phyloP scores from a whole-genome alignment of 2,888 invertebrate genomes.

The Drosophila rellima region DNA sequence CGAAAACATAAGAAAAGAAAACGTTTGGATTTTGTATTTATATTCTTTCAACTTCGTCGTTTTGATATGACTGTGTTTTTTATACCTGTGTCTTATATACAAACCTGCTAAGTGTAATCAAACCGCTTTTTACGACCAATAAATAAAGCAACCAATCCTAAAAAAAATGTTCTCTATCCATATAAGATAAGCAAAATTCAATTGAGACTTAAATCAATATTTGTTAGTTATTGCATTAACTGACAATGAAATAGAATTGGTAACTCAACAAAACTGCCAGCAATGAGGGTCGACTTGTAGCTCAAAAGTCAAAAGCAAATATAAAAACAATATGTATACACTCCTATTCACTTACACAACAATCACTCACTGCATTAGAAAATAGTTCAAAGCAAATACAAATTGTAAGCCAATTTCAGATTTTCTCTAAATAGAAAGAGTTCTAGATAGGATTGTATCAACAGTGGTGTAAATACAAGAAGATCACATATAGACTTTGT shows the following conservation, averaged over 20 bases:
- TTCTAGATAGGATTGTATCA: no score
- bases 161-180: constrained; percentile 17
- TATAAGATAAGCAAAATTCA: constrained; percentile 44
- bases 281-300: neutral
- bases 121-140: constrained; percentile 54
- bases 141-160: constrained; percentile 36
- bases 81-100: constrained; percentile 19
- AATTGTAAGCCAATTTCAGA: neutral
- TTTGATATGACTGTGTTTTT: constrained; percentile 12
- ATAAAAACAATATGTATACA: constrained; percentile 5
- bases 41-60: neutral
- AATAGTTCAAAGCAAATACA: neutral
- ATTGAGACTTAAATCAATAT: constrained; percentile 26
- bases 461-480: no score
- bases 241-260: constrained; percentile 29
- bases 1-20: constrained; percentile 14
- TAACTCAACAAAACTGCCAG: constrained; percentile 1
- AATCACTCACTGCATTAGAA: constrained; percentile 8
- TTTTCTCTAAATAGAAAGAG: no score
- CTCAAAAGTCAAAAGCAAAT: constrained; percentile 15
- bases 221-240: constrained; percentile 23
- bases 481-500: no score
- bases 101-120: constrained; percentile 42
- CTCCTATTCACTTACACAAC: neutral
- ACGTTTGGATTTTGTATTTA: constrained; percentile 12